Base-by-base conservation (phyloP, 2,888 invertebrate genomes). In the Steinernema scapterisci region DNA sequence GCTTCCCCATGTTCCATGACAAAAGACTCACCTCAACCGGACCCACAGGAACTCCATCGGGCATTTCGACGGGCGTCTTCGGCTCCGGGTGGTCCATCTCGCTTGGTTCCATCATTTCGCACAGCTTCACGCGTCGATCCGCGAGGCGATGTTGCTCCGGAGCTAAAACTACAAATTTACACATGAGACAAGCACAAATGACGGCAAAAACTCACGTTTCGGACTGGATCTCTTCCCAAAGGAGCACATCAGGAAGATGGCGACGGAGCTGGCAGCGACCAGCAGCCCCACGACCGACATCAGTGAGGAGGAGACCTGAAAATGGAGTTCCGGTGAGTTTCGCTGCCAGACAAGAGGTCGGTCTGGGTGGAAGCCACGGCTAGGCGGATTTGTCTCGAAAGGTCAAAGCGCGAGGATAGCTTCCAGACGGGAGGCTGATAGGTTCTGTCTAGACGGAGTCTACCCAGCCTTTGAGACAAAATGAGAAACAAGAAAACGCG, bases 201-300 rank as follows among this genome's bases (percentile, higher is more conserved):
- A 3, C 38, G 9, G 38, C 38, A 3, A 25, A 63, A 63, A 63
- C 63, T 31, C 16, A 63, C 63, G 27, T 63, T 63, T 63, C 16
- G 63, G 2, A 2, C 16, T 31, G 1, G 63, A 63, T 7, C 63
- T 25, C 63, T 38, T 63, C 31, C 31, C 63, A 27, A 63, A 63
- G 27, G 63, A 63, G 16, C 63, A 63, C 63, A 63, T 63, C 31
- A 31, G 23, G 27, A 63, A 25, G 9, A 38, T 9, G 16, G 63
- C 63, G 63, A 63, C 63, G 6, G 52, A 5, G 52, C 19, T 63
- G 31, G 31, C 16, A 16, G 38, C 21, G 31, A 63, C 27, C 31
- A 63, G 27, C 63, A 63, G 25, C 63, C 19, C 11, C 52, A 52
- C 52, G 52, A 52, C 52, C 52, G 23, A 9, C 52, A 52, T 52